Base-by-base conservation (phyloP, 2,797 vertebrate genomes). In the Gallinago nigripennis region DNA sequence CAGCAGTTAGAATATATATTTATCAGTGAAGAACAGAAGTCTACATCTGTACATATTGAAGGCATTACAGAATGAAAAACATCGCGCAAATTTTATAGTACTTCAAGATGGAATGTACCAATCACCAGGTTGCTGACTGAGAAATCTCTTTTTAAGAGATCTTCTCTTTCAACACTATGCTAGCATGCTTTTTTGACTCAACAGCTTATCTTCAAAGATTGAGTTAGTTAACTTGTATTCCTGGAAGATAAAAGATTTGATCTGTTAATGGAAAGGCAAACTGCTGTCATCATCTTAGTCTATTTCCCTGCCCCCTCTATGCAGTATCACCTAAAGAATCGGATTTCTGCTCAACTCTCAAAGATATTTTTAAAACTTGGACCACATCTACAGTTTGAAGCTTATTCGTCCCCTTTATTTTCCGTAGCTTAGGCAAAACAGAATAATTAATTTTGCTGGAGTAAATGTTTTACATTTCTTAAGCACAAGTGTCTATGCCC, bases 61-160 rank as follows among this genome's bases (percentile, higher is more conserved):
- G 68, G 60, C 80, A 63, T 82, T 94, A 84, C 15, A 8, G 50
- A 86, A 94, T 25, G 9, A 81, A 91, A 91, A 39, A 94, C 92
- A 73, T 4, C 28, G 30, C 30, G 11, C 46, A 6, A 1, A 78
- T 96, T 83, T 72, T 81, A 18, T 73, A 78, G 51, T 56, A 54
- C 35, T 94, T 90, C 60, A 58, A 27, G 70, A 50, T 66, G 57
- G 50, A 92, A 78, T 70, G 30, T 85, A 45, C 66, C 63, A 54
- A 25, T 80, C 82, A 60, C 23, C 79, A 20, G 24, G 31, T 57
- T 91, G 21, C 79, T 95, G 35, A 30, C 69, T 80, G 86, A 83
- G 76, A 78, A 90, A 76, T 77, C 45, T 81, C 57, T 64, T 46
- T 54, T 33, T 57, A 33, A 48, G 70, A 93, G 54, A 48, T 69